Conservation (phyloP, 2,113 vertebrate species). For the Limnothrissa miodon region DNA sequence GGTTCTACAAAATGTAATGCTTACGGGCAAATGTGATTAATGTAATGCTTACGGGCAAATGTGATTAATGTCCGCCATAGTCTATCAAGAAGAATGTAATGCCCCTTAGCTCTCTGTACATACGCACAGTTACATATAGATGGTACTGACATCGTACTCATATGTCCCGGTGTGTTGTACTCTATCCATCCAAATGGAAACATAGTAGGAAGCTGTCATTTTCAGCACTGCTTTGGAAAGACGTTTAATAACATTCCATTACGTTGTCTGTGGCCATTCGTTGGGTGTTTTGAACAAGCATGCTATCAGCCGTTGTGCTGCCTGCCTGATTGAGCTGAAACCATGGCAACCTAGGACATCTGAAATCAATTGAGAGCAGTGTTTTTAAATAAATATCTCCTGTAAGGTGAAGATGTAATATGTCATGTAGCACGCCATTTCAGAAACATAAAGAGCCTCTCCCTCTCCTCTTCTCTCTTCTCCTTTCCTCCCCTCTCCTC, state of each 20-base stretch:
- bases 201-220: background rate
- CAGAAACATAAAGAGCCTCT: background rate
- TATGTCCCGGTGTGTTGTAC: background rate
- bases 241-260: background rate
- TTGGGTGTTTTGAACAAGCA: background rate
- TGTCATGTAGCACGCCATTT: background rate
- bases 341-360: background rate
- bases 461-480: background rate
- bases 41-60: no score
- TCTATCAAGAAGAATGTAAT: background rate
- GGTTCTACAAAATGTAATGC: background rate
- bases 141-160: background rate
- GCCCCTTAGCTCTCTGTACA: background rate
- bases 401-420: background rate
- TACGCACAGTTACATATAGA: background rate
- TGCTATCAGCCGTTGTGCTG: constrained; percentile 1
- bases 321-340: background rate
- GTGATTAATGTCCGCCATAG: background rate
- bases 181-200: background rate
- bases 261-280: background rate
- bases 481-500: no score
- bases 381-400: background rate
- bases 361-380: background rate
- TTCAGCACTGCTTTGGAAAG: background rate
- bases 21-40: background rate